Conservation (phyloP, 2,888 invertebrate genomes). For the Thymelicus acteon region DNA sequence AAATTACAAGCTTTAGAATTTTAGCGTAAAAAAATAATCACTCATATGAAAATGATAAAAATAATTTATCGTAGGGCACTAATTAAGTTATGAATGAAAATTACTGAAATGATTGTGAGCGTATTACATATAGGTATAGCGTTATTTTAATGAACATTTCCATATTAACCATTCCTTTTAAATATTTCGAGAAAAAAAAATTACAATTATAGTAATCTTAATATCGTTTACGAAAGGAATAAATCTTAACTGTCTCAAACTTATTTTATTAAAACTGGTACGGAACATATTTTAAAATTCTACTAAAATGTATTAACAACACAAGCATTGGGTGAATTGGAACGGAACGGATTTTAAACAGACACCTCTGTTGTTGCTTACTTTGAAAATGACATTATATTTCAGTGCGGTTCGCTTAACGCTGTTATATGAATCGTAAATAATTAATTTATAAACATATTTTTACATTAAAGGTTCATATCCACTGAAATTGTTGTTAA, state of each 20-base stretch:
- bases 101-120: too few species aligned
- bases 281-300: conserved; percentile 2
- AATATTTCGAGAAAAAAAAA: too few species aligned
- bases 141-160: too few species aligned
- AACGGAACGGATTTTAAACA: conserved; percentile 12
- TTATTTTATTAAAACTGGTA: not conserved
- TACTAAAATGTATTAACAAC: not conserved
- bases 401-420: not conserved
- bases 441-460: not conserved
- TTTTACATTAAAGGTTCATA: too few species aligned
- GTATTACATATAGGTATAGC: too few species aligned
- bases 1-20: too few species aligned
- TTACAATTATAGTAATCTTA: not conserved
- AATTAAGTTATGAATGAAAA: too few species aligned
- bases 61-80: too few species aligned
- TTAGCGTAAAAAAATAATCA: too few species aligned
- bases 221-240: not conserved
- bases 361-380: conserved; percentile 7
- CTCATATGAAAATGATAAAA: too few species aligned
- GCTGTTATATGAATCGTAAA: not conserved
- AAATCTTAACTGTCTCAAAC: not conserved
- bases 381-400: conserved; percentile 8
- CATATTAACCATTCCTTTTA: too few species aligned
- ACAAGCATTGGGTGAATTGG: conserved; percentile 7
- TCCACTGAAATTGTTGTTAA: too few species aligned